Evolutionary conservation across 2,797 vertebrate species (phyloP).

Genomic region (Momotus momota): DNA sequence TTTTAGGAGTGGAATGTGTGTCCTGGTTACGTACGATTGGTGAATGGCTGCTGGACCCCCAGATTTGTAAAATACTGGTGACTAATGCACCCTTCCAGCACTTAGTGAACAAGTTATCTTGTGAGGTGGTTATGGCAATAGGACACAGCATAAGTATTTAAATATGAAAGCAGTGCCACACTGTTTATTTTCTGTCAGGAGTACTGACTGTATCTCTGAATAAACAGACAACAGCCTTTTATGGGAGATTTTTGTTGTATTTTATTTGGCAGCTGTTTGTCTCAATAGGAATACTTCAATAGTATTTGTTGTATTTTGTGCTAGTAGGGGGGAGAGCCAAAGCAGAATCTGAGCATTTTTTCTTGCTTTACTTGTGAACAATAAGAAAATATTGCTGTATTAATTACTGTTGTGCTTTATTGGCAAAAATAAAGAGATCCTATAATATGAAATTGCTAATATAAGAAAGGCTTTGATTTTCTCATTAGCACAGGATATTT

Average conservation of each 20-base stretch:
- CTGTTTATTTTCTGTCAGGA: slow-evolving; percentile 36
- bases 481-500: slow-evolving; percentile 75
- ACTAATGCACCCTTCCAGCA: background rate
- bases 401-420: slow-evolving; percentile 68
- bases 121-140: background rate
- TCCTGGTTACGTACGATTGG: background rate
- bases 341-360: slow-evolving; percentile 41
- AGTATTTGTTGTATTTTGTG: slow-evolving; percentile 52
- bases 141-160: background rate
- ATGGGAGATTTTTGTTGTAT: slow-evolving; percentile 51
- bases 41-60: background rate
- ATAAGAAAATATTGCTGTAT: slow-evolving; percentile 64
- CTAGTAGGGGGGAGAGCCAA: slow-evolving; percentile 43
- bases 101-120: background rate
- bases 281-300: slow-evolving; percentile 56
- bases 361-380: slow-evolving; percentile 57
- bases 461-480: slow-evolving; percentile 73
- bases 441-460: slow-evolving; percentile 72
- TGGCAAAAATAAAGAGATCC: slow-evolving; percentile 70
- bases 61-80: background rate
- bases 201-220: slow-evolving; percentile 24
- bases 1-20: background rate
- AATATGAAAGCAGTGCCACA: slow-evolving; percentile 12
- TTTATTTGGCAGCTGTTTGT: slow-evolving; percentile 57
- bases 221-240: slow-evolving; percentile 57